Evolutionary conservation across 1,140 invertebrate genomes (phyloP).

Genomic region (Ptiloglossa arizonensis): DNA sequence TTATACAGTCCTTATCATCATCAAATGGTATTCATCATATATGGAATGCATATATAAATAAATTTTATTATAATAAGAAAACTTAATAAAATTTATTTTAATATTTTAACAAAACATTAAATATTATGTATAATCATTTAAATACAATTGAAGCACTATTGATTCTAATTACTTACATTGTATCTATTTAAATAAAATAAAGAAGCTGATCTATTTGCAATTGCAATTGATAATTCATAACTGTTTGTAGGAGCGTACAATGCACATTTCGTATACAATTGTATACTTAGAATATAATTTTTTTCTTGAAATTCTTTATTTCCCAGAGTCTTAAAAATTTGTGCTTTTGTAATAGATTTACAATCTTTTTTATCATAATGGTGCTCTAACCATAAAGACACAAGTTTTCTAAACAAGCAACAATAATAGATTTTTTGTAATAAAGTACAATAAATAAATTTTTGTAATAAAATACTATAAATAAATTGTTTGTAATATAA

Average conservation of each 20-base stretch:
- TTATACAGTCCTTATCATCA: constrained; percentile 75
- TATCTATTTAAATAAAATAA: constrained; percentile 75
- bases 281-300: constrained; percentile 71
- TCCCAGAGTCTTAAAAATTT: constrained; percentile 68
- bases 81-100: too few species aligned
- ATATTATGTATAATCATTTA: not conserved
- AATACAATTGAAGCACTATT: not conserved
- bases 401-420: constrained; percentile 57
- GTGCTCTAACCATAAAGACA: constrained; percentile 67
- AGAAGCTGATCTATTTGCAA: constrained; percentile 80
- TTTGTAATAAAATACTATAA: not conserved
- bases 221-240: constrained; percentile 74
- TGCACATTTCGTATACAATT: constrained; percentile 77
- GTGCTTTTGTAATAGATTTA: constrained; percentile 67
- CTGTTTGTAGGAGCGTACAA: constrained; percentile 71
- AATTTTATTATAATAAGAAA: not conserved
- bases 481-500: constrained; percentile 5
- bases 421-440: not conserved
- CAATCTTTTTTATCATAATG: constrained; percentile 45
- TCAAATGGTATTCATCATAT: constrained; percentile 13
- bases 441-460: not conserved
- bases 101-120: not conserved
- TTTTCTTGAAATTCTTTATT: constrained; percentile 76
- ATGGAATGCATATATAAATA: not conserved
- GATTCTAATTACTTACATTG: constrained; percentile 63